Evolutionary conservation across 2,113 vertebrate species (phyloP), one percentile per base, ranked within the genome.

Genomic region (Choloepus hoffmanni): DNA sequence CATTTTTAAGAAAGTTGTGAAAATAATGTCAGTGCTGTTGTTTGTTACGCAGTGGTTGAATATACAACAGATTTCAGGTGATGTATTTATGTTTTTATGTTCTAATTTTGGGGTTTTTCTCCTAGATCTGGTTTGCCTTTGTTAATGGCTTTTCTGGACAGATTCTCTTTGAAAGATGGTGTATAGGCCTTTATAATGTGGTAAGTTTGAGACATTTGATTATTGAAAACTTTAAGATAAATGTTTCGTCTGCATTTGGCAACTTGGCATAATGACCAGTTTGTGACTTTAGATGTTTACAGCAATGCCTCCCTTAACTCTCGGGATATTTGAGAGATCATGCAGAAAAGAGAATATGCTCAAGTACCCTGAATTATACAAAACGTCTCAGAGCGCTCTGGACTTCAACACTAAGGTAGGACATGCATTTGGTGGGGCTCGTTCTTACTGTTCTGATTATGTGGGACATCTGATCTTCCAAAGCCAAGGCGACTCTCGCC

Each of bases 111-210:
- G 43, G 50, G 8, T 1, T 4, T 79, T 98, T 91, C 97, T 98
- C 97, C 95, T 81, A 99, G 99, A 99, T 99, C 98, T 99, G 99
- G 99, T 99, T 99, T 97, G 99, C 99, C 15, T 99, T 99, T 88
- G 99, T 99, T 95, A 99, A 99, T 95, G 99, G 99, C 73, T 99
- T 99, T 98, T 99, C 99, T 77, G 99, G 99, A 96, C 99, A 99
- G 98, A 99, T 99, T 97, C 99, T 99, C 76, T 99, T 99, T 97
- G 99, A 99, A 97, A 99, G 99, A 95, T 99, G 99, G 99, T 99
- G 99, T 97, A 99, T 99, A 97, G 99, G 99, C 94, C 98, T 99
- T 93, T 99, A 99, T 98, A 99, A 99, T 28, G 99, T 99, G 99
- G 99, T 99, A 98, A 99, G 99, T 99, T 76, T 43, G 15, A 6